Conservation (phyloP, 2,113 vertebrate genomes). For the Hypanus sabinus region DNA sequence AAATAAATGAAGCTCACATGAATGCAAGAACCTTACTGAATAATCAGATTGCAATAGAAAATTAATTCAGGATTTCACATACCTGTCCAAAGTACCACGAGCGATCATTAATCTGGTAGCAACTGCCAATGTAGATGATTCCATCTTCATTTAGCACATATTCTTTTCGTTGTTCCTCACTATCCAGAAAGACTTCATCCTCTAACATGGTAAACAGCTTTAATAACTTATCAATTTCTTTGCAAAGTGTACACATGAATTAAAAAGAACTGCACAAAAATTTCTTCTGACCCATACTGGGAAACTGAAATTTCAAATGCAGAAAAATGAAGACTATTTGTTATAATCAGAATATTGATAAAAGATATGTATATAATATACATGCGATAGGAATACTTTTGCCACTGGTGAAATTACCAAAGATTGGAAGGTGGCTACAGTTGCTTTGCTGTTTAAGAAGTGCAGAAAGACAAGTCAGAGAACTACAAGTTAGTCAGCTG, state of each 20-base stretch:
- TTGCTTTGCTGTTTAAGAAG: too few species aligned
- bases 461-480: too few species aligned
- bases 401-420: too few species aligned
- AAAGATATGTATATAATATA: neutral
- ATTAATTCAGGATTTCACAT: slow-evolving; percentile 36
- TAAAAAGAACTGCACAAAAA: neutral
- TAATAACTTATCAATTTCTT: neutral
- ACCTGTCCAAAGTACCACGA: slow-evolving; percentile 77
- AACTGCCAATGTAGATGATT: slow-evolving; percentile 62
- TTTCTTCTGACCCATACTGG: neutral
- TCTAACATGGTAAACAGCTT: slow-evolving; percentile 49
- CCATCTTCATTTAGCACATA: slow-evolving; percentile 73
- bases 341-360: neutral
- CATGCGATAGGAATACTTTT: too few species aligned
- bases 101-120: slow-evolving; percentile 46
- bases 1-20: neutral
- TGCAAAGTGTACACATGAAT: neutral
- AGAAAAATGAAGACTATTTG: neutral
- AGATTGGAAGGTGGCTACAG: too few species aligned
- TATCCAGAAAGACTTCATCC: slow-evolving; percentile 65
- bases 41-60: neutral
- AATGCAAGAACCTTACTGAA: neutral
- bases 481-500: too few species aligned
- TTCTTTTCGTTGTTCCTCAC: slow-evolving; percentile 59
- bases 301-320: neutral